Evolutionary conservation across 2,113 vertebrate genomes (phyloP), one percentile per base, ranked within the genome.

Genomic region (Strigops habroptila): DNA sequence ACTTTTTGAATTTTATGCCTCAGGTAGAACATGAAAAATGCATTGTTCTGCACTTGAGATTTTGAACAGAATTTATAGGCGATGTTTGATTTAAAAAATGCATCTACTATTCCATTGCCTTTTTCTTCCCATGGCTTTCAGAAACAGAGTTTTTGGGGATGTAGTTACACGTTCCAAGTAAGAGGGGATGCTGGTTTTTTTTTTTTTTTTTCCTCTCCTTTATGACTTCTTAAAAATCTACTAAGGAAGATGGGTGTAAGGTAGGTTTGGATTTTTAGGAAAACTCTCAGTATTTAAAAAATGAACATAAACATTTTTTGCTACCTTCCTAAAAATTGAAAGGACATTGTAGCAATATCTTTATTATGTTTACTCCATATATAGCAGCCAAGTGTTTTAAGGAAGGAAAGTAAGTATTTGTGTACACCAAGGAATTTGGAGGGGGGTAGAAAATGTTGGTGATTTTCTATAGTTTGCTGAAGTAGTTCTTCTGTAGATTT

Each of bases 51-150:
- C 33, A 70, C 23, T 80, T 95, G 49, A 82, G 82, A 64, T 96
- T 97, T 97, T 97, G 49, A 95, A 75, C 27, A 93, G 86, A 96
- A 91, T 90, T 93, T 94, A 91, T 82, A 80, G 88, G 35, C 30
- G 76, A 70, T 30, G 22, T 86, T 89, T 93, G 82, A 85, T 95
- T 95, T 83, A 51, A 94, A 94, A 96, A 96, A 84, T 57, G 33
- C 60, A 43, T 82, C 74, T 88, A 11, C 82, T 95, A 49, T 88
- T 83, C 25, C 51, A 69, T 76, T 94, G 76, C 73, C 48, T 86
- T 95, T 96, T 91, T 73, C 41, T 75, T 86, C 35, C 41, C 35
- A 95, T 88, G 86, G 48, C 62, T 94, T 92, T 93, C 83, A 93
- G 65, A 94, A 94, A 80, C 24, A 84, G 68, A 78, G 18, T 80